Conservation (phyloP, 2,113 vertebrate genomes). For the Alectura lathami region DNA sequence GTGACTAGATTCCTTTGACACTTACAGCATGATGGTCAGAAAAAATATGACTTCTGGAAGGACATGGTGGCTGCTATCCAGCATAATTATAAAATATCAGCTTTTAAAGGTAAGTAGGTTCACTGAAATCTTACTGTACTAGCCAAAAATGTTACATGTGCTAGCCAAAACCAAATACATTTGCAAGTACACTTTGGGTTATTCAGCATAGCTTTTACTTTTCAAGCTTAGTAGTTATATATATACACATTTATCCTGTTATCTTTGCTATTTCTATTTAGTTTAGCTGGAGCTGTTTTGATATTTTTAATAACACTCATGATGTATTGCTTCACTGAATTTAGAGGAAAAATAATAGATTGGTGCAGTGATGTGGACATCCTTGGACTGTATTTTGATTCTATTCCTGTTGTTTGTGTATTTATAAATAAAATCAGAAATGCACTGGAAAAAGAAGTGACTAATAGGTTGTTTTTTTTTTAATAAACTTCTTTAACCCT, state of each 20-base stretch:
- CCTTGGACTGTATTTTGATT: background rate
- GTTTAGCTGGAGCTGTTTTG: background rate
- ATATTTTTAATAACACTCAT: background rate
- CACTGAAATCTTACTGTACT: background rate
- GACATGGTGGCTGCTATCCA: constrained; percentile 92
- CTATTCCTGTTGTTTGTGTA: background rate
- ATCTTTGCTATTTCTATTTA: background rate
- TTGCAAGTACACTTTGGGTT: background rate
- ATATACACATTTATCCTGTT: background rate
- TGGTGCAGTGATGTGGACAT: background rate
- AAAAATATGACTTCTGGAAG: constrained; percentile 94
- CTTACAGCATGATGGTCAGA: constrained; percentile 82
- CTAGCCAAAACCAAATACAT: background rate
- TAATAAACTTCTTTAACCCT: fast-evolving
- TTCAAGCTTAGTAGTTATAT: background rate
- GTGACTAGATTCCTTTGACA: constrained; percentile 37
- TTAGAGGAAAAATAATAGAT: background rate
- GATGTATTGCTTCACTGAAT: background rate
- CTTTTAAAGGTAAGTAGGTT: constrained; percentile 89
- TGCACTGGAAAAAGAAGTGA: background rate
- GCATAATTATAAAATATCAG: constrained; percentile 94
- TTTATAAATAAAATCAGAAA: background rate
- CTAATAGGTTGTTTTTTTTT: background rate
- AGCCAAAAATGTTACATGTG: background rate
- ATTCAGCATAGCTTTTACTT: background rate